These are phyloP conservation scores for Listronotus bonariensis DNA, from an alignment of 1,140 invertebrate species.

Conservation along the genomic window DNA sequence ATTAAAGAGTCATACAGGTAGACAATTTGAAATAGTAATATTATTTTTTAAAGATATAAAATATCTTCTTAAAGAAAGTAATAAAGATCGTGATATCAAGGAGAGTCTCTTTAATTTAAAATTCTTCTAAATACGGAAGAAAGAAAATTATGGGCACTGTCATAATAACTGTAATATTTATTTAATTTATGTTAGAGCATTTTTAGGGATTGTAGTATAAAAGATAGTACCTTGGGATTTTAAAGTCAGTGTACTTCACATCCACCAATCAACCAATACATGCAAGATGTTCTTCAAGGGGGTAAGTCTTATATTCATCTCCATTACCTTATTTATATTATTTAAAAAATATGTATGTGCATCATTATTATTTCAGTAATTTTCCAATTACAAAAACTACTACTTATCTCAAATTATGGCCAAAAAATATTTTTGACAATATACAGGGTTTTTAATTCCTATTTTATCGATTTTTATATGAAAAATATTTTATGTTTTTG, in stretches of 20 bases:
- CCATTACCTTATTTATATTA: too few relatives aligned
- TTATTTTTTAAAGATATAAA: constrained; percentile 24
- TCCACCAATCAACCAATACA: constrained; percentile 19
- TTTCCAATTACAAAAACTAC: too few relatives aligned
- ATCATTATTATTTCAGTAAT: too few relatives aligned
- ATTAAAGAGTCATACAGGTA: neutral
- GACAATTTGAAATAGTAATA: constrained; percentile 4
- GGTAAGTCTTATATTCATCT: constrained; percentile 15
- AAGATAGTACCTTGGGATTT: constrained; percentile 16
- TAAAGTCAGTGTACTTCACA: constrained; percentile 31
- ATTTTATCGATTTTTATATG: too few relatives aligned
- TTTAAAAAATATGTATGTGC: too few relatives aligned
- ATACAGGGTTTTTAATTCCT: too few relatives aligned
- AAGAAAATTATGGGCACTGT: constrained; percentile 32
- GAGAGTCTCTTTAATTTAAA: constrained; percentile 26
- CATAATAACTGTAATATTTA: constrained; percentile 34
- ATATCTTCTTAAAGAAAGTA: constrained; percentile 28
- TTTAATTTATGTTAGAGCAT: constrained; percentile 22
- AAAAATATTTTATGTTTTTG: too few relatives aligned
- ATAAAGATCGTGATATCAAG: constrained; percentile 33
- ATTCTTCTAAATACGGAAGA: constrained; percentile 33
- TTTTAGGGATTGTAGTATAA: constrained; percentile 20
- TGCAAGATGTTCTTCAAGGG: constrained; percentile 32
- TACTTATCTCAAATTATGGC: too few relatives aligned
- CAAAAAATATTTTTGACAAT: too few relatives aligned